Base-by-base conservation (phyloP, 2,797 vertebrate genomes). In the Xenopus petersii region DNA sequence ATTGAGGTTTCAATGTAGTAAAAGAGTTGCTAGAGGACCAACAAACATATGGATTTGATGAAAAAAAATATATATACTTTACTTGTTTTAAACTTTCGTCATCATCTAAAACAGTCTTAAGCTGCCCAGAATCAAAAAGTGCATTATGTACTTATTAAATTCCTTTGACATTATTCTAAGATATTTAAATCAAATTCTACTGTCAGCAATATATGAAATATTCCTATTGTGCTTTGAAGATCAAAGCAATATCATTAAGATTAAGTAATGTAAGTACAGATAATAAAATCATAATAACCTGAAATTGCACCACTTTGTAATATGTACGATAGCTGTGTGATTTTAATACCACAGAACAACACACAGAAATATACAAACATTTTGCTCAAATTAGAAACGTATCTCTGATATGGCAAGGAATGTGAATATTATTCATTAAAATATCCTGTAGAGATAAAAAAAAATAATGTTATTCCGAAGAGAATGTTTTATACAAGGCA, bases 381-480 rank as follows among this genome's bases (percentile, higher is more conserved):
- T 79, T 74, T 74, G 71, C 60, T 69, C 76, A 74, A 79, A 74
- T 79, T 79, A 79, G 73, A 74, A 74, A 74, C 30, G 61, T 21
- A 64, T 56, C 48, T 54, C 21, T 56, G 63, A 64, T 78, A 47
- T 63, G 54, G 60, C 48, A 58, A 59, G 60, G 70, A 73, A 78
- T 74, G 68, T 65, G 76, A 79, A 79, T 70, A 79, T 74, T 74
- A 68, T 69, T 70, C 67, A 74, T 79, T 79, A 74, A 79, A 70
- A 61, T 73, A 24, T 66, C 76, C 61, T 54, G 61, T 70, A 70
- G 76, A 73, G 15, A 67, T 47, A 65, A 61, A 61, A 59, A 26
- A 68, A 54, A 68, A 74, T 70, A 65, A 61, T 70, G 30, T 54
- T 66, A 79, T 79, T 74, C 51, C 65, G n/a, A 73, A 47, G 71